Conservation (phyloP, 2,113 vertebrate genomes). For the crab-eating macaque (Macaca fascicularis) region T2T-MFA8v1.1 NC_088389.1:11918001-11918500, state of each 20-base stretch:
- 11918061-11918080: constrained; percentile 54
- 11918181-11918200: constrained; percentile 32
- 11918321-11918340: constrained; percentile 34
- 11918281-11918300: constrained; percentile 80
- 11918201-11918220: neutral
- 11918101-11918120: constrained; percentile 65
- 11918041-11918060: neutral
- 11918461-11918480: neutral
- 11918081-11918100: constrained; percentile 37
- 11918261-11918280: constrained; percentile 51
- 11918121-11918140: neutral
- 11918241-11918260: constrained; percentile 79
- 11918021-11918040: constrained; percentile 59
- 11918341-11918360: constrained; percentile 29
- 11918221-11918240: constrained; percentile 46
- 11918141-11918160: neutral
- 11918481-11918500: neutral
- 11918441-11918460: fast-evolving
- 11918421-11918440: fast-evolving
- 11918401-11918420: neutral
- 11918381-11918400: fast-evolving
- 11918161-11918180: neutral
- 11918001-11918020: constrained; percentile 43
- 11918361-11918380: neutral
- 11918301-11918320: constrained; percentile 76